Conservation (phyloP, 2,113 vertebrate species). For the Bucco capensis region DNA sequence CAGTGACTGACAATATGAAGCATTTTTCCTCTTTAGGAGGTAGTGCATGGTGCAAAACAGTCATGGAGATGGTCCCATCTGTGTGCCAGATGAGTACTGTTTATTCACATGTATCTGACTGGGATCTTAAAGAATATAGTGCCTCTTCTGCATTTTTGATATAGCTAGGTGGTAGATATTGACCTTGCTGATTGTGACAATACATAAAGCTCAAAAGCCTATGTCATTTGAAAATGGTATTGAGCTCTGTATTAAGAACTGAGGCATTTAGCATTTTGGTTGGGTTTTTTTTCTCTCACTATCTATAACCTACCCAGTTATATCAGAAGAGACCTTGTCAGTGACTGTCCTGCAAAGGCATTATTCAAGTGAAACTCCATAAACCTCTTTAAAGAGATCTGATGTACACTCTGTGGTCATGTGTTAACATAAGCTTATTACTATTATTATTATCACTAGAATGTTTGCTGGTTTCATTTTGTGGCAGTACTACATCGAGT, state of each 20-base stretch:
- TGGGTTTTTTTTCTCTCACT: neutral
- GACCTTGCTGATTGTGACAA: neutral
- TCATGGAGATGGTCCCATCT: neutral
- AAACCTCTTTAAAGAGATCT: neutral
- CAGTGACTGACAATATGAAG: rapidly evolving
- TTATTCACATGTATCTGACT: neutral
- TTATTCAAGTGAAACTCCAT: neutral
- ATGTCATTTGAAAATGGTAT: neutral
- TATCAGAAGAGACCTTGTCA: neutral
- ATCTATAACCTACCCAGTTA: neutral
- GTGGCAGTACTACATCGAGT: neutral
- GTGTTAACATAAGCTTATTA: neutral
- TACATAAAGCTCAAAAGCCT: neutral
- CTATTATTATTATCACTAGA: neutral
- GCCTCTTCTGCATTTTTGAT: neutral
- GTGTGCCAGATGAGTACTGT: neutral
- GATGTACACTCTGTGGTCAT: neutral
- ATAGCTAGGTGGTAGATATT: neutral
- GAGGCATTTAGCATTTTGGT: neutral
- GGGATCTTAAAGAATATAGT: neutral
- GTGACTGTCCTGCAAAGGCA: neutral
- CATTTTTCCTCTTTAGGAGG: neutral
- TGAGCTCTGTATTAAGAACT: neutral
- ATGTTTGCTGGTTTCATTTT: neutral
- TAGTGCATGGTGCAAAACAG: neutral